Base-by-base conservation (phyloP, 92 coral and sea anemone genomes). In the Metridium senile region DNA sequence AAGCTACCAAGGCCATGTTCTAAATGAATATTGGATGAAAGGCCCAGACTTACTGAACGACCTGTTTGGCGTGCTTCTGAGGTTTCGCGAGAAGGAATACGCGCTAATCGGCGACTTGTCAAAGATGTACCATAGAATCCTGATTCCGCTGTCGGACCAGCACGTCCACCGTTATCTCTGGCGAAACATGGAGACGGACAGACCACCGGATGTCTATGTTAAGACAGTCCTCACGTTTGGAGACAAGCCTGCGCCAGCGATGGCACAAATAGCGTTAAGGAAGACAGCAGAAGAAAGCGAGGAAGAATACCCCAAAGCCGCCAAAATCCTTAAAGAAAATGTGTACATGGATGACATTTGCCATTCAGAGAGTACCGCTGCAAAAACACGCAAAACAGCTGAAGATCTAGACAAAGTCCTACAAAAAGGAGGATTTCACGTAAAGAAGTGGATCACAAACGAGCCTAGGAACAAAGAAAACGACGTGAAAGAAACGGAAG, bases 321-420 rank as follows among this genome's bases (percentile, higher is more conserved):
- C 92, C 27, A 69, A 87, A 33, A 81, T 76, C 20, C 56, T 87
- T 3, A 87, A 73, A 54, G 78, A 83, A 33, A 80, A 87, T 66
- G 64, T 69, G 10, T 87, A 87, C 70, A 77, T 87, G 87, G 87
- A 87, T 34, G 91, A 82, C 70, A 87, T 87, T 33, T 87, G 91
- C 65, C 76, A 87, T 57, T 76, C 92, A 11, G 76, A 45, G 33
- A 63, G 62, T 39, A 81, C 71, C 17, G 83, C 82, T 47, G 64
- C 68, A 45, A 78, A 76, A 70, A 79, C 87, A 28, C 32, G 76
- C 29, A 74, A 87, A 71, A 30, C 74, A 29, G 69, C 87, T 2
- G 57, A 21, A 16, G 87, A 82, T 32, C 11, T 87, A 33, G 91
- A 87, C 71, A 62, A 82, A 49, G 68, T 85, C 1, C 69, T 89